Evolutionary conservation across 1,140 invertebrate genomes (phyloP), one percentile per base, ranked within the genome.

Genomic region (Musca domestica): DNA sequence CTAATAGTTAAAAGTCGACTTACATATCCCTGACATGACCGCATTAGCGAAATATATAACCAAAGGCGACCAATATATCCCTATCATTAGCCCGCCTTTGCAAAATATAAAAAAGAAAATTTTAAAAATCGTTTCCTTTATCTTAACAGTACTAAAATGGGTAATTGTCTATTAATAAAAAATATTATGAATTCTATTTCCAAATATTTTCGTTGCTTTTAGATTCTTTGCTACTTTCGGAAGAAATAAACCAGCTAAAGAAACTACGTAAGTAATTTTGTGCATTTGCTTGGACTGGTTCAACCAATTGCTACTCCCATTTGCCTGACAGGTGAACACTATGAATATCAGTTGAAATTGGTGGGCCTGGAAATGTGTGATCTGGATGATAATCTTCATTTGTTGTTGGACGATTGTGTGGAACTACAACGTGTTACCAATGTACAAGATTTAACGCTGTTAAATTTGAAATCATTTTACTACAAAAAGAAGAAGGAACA

Each of bases 401-500:
- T 48, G 4, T 66, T 78, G 22, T 46, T 80, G 2, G 72, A 76
- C 10, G 73, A 76, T 23, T 72, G 65, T 54, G 73, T 69, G 0
- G 64, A 71, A n/a, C 17, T 78, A 2, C 74, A 77, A 41, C 23
- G 23, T 7, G 17, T 64, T 14, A 64, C 67, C 3, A 48, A 74
- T 48, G 34, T 80, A 6, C 72, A 78, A 10, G 73, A 75, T 23
- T 30, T 75, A 0, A 61, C 64, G n/a, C 20, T 74, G 0, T 69
- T 73, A 47, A 70, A 67, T 52, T 64, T 80, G 22, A 69, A 75
- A 9, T 74, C 78, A 1, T 72, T 67, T 23, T 77, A 78, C 17
- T 72, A 56, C 22, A 66, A 20, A 1, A 75, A 71, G 19, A 74
- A 75, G 46, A 70, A 56, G n/a, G 73, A 78, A 6, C 22, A 63